Percentiles rank a stretch among this genome's conserved stretches.
phyloP scores from a whole-genome alignment of 1,140 invertebrate species.

The Lithobius niger region DNA sequence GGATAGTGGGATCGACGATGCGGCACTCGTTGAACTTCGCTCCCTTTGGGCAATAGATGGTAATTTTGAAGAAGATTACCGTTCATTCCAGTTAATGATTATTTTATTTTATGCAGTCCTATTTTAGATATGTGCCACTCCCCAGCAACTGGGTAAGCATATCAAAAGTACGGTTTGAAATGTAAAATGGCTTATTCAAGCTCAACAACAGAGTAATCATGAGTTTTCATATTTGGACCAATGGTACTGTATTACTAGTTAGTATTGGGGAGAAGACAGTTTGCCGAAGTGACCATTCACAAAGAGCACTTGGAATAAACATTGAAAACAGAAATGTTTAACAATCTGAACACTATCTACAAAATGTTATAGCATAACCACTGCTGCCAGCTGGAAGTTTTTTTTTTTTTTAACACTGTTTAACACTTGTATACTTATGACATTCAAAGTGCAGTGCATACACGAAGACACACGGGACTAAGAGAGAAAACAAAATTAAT shows the following conservation, averaged over 20 bases:
- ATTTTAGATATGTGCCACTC: not conserved
- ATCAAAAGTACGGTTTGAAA: constrained; percentile 8
- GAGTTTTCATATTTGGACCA: constrained; percentile 5
- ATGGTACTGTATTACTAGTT: not conserved
- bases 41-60: too few species aligned
- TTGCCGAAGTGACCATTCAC: constrained; percentile 3
- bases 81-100: too few species aligned
- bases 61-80: too few species aligned
- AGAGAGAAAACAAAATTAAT: too few species aligned
- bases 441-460: too few species aligned
- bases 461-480: too few species aligned
- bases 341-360: constrained; percentile 4
- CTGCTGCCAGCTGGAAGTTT: too few species aligned
- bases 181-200: constrained; percentile 10
- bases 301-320: constrained; percentile 9
- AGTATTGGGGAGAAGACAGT: constrained; percentile 4
- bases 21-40: too few species aligned
- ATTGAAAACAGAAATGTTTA: constrained; percentile 1
- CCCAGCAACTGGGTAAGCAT: constrained; percentile 8
- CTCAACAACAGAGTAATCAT: constrained; percentile 10
- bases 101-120: not conserved
- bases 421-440: too few species aligned
- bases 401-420: too few species aligned
- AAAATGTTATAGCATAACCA: not conserved
- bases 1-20: too few species aligned